phyloP scores from a whole-genome alignment of 2,888 invertebrate genomes.

The Ptychoptera albimana region DNA sequence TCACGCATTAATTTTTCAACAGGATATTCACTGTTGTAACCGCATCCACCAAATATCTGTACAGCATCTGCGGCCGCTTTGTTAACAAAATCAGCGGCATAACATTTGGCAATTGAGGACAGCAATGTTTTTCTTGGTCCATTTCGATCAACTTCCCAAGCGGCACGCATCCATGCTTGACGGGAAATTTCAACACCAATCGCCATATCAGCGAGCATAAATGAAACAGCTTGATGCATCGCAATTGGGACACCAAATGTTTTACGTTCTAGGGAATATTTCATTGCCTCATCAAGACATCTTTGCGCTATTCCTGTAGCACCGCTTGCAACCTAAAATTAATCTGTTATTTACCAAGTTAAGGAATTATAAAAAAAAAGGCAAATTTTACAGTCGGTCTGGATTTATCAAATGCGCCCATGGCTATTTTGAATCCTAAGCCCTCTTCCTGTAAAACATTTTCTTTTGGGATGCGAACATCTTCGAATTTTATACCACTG shows the following conservation, averaged over 20 bases:
- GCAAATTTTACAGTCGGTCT: slow-evolving; percentile 33
- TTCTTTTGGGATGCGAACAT: slow-evolving; percentile 54
- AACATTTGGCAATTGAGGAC: slow-evolving; percentile 80
- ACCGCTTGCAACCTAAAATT: slow-evolving; percentile 54
- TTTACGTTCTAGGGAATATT: slow-evolving; percentile 75
- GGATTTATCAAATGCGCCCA: slow-evolving; percentile 56
- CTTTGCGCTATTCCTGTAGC: slow-evolving; percentile 74
- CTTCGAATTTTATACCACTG: slow-evolving; percentile 55
- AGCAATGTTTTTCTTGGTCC: slow-evolving; percentile 54
- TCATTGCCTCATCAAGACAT: slow-evolving; percentile 73
- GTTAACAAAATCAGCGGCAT: slow-evolving; percentile 76
- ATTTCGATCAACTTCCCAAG: slow-evolving; percentile 72
- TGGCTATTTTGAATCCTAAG: slow-evolving; percentile 56
- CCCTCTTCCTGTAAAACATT: slow-evolving; percentile 51
- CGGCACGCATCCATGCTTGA: slow-evolving; percentile 62
- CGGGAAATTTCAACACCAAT: slow-evolving; percentile 67
- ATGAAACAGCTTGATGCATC: slow-evolving; percentile 69
- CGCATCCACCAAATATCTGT: slow-evolving; percentile 82
- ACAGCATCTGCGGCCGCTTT: slow-evolving; percentile 81
- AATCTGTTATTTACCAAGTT: too few species aligned
- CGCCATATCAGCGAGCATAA: slow-evolving; percentile 84
- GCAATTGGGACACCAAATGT: slow-evolving; percentile 69
- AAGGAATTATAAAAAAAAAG: too few species aligned
- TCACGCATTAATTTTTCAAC: slow-evolving; percentile 93
- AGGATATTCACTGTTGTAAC: slow-evolving; percentile 86